Evolutionary conservation across 2,797 vertebrate species (phyloP).

Genomic region (Morelia viridis): DNA sequence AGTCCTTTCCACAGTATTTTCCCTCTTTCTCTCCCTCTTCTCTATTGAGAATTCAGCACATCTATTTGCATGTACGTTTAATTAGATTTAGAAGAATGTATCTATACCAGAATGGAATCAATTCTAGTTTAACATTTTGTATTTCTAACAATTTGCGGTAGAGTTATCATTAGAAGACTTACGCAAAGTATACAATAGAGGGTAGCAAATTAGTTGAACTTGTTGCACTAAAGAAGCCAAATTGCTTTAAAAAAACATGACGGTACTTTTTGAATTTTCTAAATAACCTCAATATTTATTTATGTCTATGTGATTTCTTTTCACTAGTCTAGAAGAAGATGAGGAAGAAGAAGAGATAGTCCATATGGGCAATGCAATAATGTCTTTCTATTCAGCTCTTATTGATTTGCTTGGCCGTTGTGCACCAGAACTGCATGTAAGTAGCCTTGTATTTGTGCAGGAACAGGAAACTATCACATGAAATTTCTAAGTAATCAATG

Average conservation of each 20-base stretch:
- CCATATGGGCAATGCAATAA: slow-evolving; percentile 98
- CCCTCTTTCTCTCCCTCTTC: neutral
- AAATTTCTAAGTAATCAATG: neutral
- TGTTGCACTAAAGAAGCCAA: neutral
- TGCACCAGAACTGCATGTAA: slow-evolving; percentile 96
- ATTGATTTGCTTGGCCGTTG: slow-evolving; percentile 97
- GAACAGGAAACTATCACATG: neutral
- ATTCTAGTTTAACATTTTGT: neutral
- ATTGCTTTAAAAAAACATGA: neutral
- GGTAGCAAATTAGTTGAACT: neutral
- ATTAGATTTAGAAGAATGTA: neutral
- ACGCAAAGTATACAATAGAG: neutral
- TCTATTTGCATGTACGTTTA: neutral
- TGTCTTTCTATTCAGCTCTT: slow-evolving; percentile 98
- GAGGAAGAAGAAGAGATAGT: slow-evolving; percentile 94
- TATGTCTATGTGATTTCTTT: slow-evolving; percentile 47
- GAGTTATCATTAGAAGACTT: neutral
- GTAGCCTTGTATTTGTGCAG: slow-evolving; percentile 56
- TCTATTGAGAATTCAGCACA: neutral
- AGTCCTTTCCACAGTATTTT: neutral
- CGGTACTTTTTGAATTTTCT: neutral
- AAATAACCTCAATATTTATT: slow-evolving; percentile 19
- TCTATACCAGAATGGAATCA: neutral
- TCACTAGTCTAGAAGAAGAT: slow-evolving; percentile 78
- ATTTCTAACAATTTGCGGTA: neutral